phyloP scores from a whole-genome alignment of 2,113 vertebrate genomes.

The Brienomyrus brachyistius region DNA sequence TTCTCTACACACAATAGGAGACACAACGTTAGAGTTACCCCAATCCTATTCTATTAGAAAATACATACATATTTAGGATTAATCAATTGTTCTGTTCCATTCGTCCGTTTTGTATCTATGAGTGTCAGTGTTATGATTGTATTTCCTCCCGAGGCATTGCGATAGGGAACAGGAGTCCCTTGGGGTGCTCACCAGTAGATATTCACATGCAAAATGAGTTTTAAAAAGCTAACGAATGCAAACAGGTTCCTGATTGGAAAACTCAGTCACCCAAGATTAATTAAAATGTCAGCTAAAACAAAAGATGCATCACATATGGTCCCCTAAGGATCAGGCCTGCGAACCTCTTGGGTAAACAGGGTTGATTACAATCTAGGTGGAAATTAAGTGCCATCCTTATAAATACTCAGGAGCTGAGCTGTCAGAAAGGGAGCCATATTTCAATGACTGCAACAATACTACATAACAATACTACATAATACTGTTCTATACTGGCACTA shows the following conservation, averaged over 20 bases:
- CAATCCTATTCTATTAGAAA: neutral
- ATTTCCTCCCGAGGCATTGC: neutral
- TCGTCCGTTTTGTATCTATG: neutral
- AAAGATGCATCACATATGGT: neutral
- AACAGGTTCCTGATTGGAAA: neutral
- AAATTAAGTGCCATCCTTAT: neutral
- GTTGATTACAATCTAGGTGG: neutral
- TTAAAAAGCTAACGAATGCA: neutral
- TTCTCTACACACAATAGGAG: neutral
- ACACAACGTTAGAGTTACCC: neutral
- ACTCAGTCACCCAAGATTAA: neutral
- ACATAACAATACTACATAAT: neutral
- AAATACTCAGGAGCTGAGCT: neutral
- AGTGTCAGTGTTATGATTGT: neutral
- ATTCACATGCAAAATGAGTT: neutral
- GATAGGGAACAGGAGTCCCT: neutral
- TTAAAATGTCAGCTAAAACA: neutral
- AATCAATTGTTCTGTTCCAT: neutral
- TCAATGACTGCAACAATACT: neutral
- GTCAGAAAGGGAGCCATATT: neutral
- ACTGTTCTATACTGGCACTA: neutral
- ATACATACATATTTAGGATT: neutral
- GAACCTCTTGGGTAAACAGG: neutral
- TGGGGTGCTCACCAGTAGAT: neutral
- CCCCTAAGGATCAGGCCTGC: neutral